Conservation (phyloP, 2,797 vertebrate genomes). For the Botia almorhae region DNA sequence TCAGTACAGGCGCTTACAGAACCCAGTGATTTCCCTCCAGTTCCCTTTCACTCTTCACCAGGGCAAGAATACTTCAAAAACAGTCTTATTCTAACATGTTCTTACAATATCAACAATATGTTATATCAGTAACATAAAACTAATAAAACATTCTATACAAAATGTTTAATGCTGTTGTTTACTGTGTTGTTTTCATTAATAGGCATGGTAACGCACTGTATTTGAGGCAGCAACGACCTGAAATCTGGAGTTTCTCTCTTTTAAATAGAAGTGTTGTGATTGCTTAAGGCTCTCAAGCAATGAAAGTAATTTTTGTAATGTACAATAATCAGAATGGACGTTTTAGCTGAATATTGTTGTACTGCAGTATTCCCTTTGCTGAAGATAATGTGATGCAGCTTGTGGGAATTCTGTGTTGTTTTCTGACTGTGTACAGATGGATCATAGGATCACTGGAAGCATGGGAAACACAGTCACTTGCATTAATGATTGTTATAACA, state of each 20-base stretch:
- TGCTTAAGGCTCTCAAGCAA: not conserved
- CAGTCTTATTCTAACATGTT: too few species aligned
- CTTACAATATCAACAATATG: too few species aligned
- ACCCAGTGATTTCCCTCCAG: too few species aligned
- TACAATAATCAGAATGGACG: not conserved
- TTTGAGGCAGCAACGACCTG: not conserved
- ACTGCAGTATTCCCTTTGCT: slow-evolving; percentile 2
- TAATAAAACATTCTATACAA: too few species aligned
- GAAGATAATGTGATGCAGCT: not conserved
- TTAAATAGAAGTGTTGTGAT: not conserved
- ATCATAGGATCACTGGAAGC: slow-evolving; percentile 24
- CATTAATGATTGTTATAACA: slow-evolving; percentile 32
- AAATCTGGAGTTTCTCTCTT: not conserved
- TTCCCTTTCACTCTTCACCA: too few species aligned
- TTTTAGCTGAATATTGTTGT: too few species aligned
- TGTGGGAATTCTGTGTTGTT: slow-evolving; percentile 7
- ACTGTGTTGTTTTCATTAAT: not conserved
- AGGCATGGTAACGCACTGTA: not conserved
- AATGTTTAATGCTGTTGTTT: not conserved
- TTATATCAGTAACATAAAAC: too few species aligned
- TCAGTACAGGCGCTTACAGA: too few species aligned
- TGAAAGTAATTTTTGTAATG: not conserved
- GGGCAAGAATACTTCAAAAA: too few species aligned
- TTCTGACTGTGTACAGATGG: too few species aligned
- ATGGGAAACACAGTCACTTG: slow-evolving; percentile 9